Base-by-base conservation (phyloP, 1,140 invertebrate genomes). In the Pinna nobilis region DNA sequence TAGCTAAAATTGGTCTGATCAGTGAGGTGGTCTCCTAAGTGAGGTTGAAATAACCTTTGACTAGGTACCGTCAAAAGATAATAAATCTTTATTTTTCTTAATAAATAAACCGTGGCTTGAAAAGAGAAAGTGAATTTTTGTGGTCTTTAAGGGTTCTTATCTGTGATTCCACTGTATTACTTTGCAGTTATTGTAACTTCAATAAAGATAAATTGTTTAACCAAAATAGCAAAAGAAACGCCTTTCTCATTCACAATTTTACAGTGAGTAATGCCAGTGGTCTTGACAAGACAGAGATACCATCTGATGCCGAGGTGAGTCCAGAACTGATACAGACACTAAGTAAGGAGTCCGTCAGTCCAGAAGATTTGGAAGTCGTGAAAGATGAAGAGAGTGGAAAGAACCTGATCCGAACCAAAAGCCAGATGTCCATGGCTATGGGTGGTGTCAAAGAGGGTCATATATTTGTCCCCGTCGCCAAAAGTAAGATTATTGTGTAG, bases 331-430 rank as follows among this genome's bases (percentile, higher is more conserved):
- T 88, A 53, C 81, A 87, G 11, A 80, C 85, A 0, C 68, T 88
- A 33, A 74, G 77, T 7, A 82, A 77, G 35, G 72, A 86, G 25
- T 74, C 74, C 0, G 50, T 88, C 11, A 71, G 75, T 11, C 82
- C 86, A 2, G 85, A 86, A 13, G 85, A 88, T 60, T 77, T 88
- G 11, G 82, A 87, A 50, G 74, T 88, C n/a, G 75, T 82, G 13
- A 64, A 63, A 1, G 83, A 85, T 70, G 78, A 68, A 9, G 76
- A 82, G n/a, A 77, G 75, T n/a, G 83, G 86, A 13, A 76, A 77
- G 7, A 80, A 71, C 41, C 55, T 82, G 18, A 82, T 86, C 47
- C 73, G 82, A 25, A 79, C 79, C 3, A 75, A 66, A 44, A 78
- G 78, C 50, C 75, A 80, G 41, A 64, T 82, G 15, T 50, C 69